Evolutionary conservation across 2,888 invertebrate genomes (phyloP), one percentile per base, ranked within the genome.

Genomic region (Hecatera dysodea): DNA sequence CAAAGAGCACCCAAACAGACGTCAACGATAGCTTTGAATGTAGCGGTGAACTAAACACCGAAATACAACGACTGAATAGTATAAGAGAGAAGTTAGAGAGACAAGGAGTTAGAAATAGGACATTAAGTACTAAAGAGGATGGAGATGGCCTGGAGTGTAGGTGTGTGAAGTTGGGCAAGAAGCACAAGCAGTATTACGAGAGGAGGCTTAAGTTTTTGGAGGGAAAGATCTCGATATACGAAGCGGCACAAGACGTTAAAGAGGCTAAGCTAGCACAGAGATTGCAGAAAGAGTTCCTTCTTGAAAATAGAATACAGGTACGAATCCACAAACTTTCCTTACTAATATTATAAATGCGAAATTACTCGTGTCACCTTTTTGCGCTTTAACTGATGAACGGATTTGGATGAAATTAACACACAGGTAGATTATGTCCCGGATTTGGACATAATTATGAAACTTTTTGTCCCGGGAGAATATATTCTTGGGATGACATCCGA

Each of bases 171-270:
- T 93, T 95, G 83, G 96, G 96, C 63, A 96, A 96, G 90, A 96
- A 96, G 90, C 96, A 96, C 88, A 96, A 96, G 88, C 96, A 97
- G 92, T 97, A 96, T 95, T 97, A 97, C 92, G 97, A 97, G 87
- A 97, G 97, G 88, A 96, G 97, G 83, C 93, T 97, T 66, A 96
- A 97, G 87, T 94, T 97, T 85, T 93, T 97, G 84, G 97, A 97
- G 91, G 96, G 96, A 59, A 97, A 97, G 89, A 94, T 97, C 83
- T 95, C 96, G 44, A 96, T 97, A 82, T 97, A 97, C 90, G 97
- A 97, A 91, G 97, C 97, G 82, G 96, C 96, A 53, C 97, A 96
- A 55, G 97, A 97, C 88, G 94, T 96, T 8, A 97, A 97, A 86
- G 95, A 96, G 60, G 96, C 97, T 61, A 97, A 96, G 73, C 90